Evolutionary conservation across 2,888 invertebrate species (phyloP), one percentile per base, ranked within the genome.

Genomic region (Nebria salina): DNA sequence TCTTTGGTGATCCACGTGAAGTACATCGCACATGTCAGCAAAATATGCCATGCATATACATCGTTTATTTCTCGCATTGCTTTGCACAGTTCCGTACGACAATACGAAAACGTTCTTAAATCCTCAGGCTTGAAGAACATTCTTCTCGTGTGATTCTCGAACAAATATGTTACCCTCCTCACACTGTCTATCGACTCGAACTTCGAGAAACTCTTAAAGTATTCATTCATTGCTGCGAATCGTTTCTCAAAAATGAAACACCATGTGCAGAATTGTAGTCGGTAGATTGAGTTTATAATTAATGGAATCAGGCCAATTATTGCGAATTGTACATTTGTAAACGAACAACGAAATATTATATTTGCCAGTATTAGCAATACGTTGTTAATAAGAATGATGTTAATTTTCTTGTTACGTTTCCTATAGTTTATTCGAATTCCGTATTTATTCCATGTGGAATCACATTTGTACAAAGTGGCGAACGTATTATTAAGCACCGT

Each of bases 1-100:
- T 78, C 65, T 20, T 73, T 20, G 13, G 73, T 78, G 9, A 73
- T 78, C 42, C 42, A 72, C 65, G 73, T 73, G 34, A 78, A 78
- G 41, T 78, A 65, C 13, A 78, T 25, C 15, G 41, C 78, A 42
- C 78, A 65, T 1, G 34, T 43, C 25, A 72, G 25, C 15, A 77
- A 72, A 64, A 77, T 34, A 64, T 77, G 72, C 6, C 72, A 34
- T 5, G 72, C 54, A 34, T 77, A 77, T 9, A 72, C 64, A 13
- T 72, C 41, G 64, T 77, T 77, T 26, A 77, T 8, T 25, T 77
- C 26, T 54, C 54, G 54, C n/a, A 77, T 34, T 25, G 68, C 20
- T 13, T 64, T 25, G 8, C 72, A 64, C 9, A 77, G 54, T 72
- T 72, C 65, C 26, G 77, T 70, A n/a, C 72, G 72, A 20, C 70